Base-by-base conservation (phyloP, 2,113 vertebrate species). In the Oenanthe oenanthe region DNA sequence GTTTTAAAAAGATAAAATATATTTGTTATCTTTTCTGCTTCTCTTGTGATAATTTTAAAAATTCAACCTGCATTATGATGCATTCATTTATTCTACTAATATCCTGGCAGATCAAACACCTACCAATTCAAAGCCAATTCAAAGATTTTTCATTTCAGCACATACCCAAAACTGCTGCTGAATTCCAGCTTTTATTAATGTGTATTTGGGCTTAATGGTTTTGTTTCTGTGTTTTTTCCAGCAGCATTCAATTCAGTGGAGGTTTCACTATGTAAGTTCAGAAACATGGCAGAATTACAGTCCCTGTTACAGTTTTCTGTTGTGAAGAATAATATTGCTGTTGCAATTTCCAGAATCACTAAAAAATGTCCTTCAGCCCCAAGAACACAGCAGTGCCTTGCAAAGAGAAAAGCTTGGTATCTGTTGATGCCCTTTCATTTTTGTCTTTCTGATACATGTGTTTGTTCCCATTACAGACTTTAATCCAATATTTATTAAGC, bases 401-500 rank as follows among this genome's bases (percentile, higher is more conserved):
- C 56, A 63, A 77, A 92, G 53, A 71, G 62, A 56, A 73, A 73
- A 85, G 75, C 47, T 62, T 34, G 1, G 7, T 28, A 32, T 66
- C 54, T 85, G 67, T 13, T 62, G 58, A 22, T 3, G 32, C 28
- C 62, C 63, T 76, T 93, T 43, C 71, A 22, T 50, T 96, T 89
- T 54, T 79, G 70, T 78, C 85, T 65, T 48, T 67, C 62, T 48
- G 20, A 85, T 87, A 32, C 60, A 61, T 25, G 53, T 60, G 68
- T 88, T 89, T 63, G 81, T 51, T 96, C 91, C 80, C 91, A 82
- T 79, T 66, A 62, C 74, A 73, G 71, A 89, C 67, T 95, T 94
- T 79, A 96, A 97, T 95, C 91, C 93, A 91, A 71, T 96, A 95
- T 97, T 97, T 91, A 95, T 96, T 82, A 96, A 95, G 89, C 94